A percentile compares a stretch with the other conserved stretches of the same genome.
These are phyloP conservation scores for Aegotheles bennettii DNA, from an alignment of 2,113 vertebrate species.

Conservation along the genomic window DNA sequence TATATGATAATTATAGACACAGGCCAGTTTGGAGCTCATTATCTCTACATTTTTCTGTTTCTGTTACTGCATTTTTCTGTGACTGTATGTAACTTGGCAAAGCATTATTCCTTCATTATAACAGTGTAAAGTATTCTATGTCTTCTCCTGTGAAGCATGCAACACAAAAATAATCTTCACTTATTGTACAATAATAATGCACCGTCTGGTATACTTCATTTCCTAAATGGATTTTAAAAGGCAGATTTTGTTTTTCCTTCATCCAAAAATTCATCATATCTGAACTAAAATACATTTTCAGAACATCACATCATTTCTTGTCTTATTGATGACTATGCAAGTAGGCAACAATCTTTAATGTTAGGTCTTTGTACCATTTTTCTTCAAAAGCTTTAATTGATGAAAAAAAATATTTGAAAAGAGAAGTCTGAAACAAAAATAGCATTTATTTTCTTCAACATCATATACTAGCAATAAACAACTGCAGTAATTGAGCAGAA, in stretches of 20 bases:
- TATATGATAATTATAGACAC: neutral
- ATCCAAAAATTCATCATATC: neutral
- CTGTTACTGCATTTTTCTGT: neutral
- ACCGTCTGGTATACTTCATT: neutral
- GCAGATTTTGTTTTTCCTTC: neutral
- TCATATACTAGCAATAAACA: neutral
- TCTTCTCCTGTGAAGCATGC: neutral
- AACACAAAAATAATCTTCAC: constrained; percentile 9
- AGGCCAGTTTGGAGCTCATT: neutral
- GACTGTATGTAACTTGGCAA: neutral
- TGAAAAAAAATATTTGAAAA: neutral
- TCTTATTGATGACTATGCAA: neutral
- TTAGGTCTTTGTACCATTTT: neutral
- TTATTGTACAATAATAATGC: neutral
- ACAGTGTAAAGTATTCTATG: neutral
- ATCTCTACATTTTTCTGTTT: neutral
- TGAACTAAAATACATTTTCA: neutral
- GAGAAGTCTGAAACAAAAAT: neutral
- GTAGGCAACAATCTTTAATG: neutral
- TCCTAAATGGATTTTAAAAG: neutral
- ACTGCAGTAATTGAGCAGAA: neutral
- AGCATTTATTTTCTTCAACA: neutral
- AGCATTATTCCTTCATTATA: neutral
- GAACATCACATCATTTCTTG: neutral
- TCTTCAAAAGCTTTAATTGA: neutral